Evolutionary conservation across 2,113 vertebrate species (phyloP).

Genomic region (Gulo gulo): DNA sequence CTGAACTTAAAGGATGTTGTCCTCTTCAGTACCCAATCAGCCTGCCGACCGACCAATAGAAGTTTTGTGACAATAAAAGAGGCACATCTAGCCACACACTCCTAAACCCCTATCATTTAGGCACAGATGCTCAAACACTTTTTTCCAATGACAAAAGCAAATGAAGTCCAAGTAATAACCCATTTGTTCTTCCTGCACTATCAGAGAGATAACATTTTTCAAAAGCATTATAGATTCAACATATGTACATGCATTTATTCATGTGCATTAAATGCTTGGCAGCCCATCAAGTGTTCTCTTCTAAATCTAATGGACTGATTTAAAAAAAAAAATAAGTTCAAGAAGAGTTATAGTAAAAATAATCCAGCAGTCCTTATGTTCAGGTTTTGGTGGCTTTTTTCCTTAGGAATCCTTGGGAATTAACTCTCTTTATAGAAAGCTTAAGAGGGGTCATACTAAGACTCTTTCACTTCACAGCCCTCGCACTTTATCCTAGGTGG

Average conservation of each 20-base stretch:
- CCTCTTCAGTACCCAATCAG: not conserved
- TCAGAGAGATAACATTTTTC: conserved; percentile 19
- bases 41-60: not conserved
- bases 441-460: not conserved
- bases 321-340: not conserved
- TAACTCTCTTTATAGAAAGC: not conserved
- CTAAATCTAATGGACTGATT: conserved; percentile 33
- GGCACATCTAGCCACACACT: not conserved
- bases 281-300: conserved; percentile 47
- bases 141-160: conserved; percentile 36
- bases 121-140: not conserved
- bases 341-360: conserved; percentile 28
- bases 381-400: not conserved
- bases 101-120: not conserved
- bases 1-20: not conserved
- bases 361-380: conserved; percentile 9
- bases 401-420: not conserved
- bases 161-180: conserved; percentile 24
- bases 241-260: conserved; percentile 74
- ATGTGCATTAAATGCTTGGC: conserved; percentile 55
- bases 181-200: not conserved
- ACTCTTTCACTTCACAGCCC: not conserved
- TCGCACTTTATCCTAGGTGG: not conserved
- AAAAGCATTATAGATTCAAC: conserved; percentile 34
- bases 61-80: not conserved